A percentile compares a stretch with the other conserved stretches of the same genome.
Evolutionary conservation across 2,113 vertebrate species (phyloP).

Genomic region (Syngnathus typhle): DNA sequence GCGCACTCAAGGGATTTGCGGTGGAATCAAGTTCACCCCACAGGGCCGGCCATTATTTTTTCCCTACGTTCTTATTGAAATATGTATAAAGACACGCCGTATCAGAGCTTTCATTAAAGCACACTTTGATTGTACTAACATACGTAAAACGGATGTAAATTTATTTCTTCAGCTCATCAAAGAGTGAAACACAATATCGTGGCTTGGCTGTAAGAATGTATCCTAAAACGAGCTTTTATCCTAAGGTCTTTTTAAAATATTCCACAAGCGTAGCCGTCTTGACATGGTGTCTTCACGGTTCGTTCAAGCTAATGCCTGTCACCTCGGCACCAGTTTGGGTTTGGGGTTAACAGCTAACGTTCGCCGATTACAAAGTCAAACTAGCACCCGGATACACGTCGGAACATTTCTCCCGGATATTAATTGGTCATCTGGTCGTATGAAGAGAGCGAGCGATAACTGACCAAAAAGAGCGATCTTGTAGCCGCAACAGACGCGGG

Average conservation of each 20-base stretch:
- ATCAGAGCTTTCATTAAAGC: not conserved
- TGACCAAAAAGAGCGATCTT: not conserved
- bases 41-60: not conserved
- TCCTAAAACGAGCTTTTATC: not conserved
- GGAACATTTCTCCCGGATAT: not conserved
- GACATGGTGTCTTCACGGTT: not conserved
- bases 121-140: not conserved
- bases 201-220: not conserved
- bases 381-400: constrained; percentile 10
- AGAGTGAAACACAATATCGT: not conserved
- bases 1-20: too few species aligned
- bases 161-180: not conserved
- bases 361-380: constrained; percentile 39
- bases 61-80: not conserved
- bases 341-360: constrained; percentile 19
- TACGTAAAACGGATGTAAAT: not conserved
- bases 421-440: not conserved
- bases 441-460: not conserved
- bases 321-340: constrained; percentile 22
- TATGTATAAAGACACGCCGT: not conserved
- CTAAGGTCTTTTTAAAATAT: not conserved
- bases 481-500: not conserved
- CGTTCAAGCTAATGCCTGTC: constrained; percentile 25
- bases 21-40: not conserved
- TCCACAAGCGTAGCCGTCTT: not conserved